phyloP scores from a whole-genome alignment of 92 coral and sea anemone genomes.

The Diadumene lineata region DNA sequence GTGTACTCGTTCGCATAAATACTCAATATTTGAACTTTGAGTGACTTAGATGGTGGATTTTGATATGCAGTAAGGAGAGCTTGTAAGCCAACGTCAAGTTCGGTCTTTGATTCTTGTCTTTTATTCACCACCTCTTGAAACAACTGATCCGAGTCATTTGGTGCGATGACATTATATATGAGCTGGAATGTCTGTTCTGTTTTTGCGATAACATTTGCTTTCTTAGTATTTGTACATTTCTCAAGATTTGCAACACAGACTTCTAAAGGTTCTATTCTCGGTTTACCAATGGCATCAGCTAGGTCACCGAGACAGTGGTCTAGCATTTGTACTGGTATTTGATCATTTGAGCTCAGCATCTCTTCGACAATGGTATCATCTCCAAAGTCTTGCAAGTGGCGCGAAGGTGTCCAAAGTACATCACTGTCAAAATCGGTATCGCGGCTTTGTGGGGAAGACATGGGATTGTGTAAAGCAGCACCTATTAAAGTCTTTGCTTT shows the following conservation, averaged over 20 bases:
- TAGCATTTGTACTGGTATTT: constrained; percentile 12
- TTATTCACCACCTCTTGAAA: constrained; percentile 31
- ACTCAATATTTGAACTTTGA: constrained; percentile 50
- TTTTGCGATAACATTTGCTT: constrained; percentile 26
- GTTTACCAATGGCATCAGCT: constrained; percentile 42
- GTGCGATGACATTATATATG: constrained; percentile 46
- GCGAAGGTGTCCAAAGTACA: not conserved
- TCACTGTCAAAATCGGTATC: not conserved
- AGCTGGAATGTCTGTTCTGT: constrained; percentile 48
- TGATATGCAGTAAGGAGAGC: constrained; percentile 49
- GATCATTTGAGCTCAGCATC: not conserved
- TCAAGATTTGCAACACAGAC: constrained; percentile 32
- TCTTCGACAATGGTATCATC: not conserved
- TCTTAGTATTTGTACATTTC: constrained; percentile 30
- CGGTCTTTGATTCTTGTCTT: not conserved
- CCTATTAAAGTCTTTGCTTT: too few relatives aligned
- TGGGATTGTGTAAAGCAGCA: too few relatives aligned
- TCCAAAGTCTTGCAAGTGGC: constrained; percentile 1
- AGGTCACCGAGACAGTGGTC: constrained; percentile 33
- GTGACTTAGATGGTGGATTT: constrained; percentile 34
- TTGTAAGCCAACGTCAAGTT: constrained; percentile 40
- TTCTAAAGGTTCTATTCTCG: constrained; percentile 37
- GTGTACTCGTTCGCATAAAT: constrained; percentile 48
- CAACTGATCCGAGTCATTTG: constrained; percentile 36
- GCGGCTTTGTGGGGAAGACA: too few relatives aligned